Evolutionary conservation across 2,113 vertebrate genomes (phyloP).

Genomic region (Cricetomys ansorgei): DNA sequence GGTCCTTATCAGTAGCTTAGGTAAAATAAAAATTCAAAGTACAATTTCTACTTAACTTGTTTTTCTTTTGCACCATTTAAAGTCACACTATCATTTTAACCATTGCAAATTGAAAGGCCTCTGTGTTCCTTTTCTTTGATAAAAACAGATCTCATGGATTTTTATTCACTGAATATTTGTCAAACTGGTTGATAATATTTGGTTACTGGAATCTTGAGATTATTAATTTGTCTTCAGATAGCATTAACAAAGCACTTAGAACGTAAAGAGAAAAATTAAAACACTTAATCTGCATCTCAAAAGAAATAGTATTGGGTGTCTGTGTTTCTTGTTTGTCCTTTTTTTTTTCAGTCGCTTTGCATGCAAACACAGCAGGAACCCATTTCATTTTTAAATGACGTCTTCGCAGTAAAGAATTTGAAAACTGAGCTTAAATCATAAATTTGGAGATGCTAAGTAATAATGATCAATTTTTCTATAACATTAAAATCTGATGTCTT

Average conservation of each 20-base stretch:
- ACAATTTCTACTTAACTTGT: not conserved
- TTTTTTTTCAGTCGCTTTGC: not conserved
- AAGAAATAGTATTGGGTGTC: not conserved
- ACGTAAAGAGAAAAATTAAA: not conserved
- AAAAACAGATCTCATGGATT: not conserved
- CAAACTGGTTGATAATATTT: not conserved
- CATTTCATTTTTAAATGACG: not conserved
- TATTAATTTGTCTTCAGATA: slow-evolving; percentile 34
- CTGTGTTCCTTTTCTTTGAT: not conserved
- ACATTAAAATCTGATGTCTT: slow-evolving; percentile 28
- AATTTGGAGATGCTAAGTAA: not conserved
- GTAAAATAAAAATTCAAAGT: not conserved
- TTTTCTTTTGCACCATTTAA: not conserved
- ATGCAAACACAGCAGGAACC: not conserved
- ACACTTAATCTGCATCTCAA: not conserved
- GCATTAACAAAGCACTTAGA: slow-evolving; percentile 40
- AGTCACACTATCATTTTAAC: not conserved
- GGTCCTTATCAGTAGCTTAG: not conserved
- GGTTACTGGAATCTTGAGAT: not conserved
- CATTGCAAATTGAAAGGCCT: not conserved
- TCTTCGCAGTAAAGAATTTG: not conserved
- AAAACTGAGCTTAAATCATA: slow-evolving; percentile 50
- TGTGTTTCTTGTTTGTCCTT: not conserved
- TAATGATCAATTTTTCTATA: slow-evolving; percentile 6
- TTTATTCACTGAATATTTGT: slow-evolving; percentile 22